Percentiles rank a stretch among this genome's conserved stretches.
Evolutionary conservation across 2,113 vertebrate species (phyloP).

Genomic region (Calyptommatus sinebrachiatus): DNA sequence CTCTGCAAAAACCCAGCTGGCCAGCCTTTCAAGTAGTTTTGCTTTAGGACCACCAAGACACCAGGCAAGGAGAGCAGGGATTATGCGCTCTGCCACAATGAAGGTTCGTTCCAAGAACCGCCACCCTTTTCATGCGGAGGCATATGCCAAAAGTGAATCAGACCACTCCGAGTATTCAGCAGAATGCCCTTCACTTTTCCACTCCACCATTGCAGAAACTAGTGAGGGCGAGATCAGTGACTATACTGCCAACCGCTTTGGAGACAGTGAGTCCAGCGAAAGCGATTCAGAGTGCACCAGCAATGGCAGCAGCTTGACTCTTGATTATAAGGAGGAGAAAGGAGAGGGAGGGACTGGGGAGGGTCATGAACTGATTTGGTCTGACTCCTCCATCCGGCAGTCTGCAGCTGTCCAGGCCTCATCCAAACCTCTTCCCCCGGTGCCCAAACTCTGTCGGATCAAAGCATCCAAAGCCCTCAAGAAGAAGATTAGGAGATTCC

Average conservation of each 20-base stretch:
- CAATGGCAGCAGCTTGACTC: constrained; percentile 69
- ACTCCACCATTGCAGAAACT: constrained; percentile 83
- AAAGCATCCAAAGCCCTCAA: constrained; percentile 93
- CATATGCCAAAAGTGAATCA: constrained; percentile 73
- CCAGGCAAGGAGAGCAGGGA: constrained; percentile 40
- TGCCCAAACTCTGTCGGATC: constrained; percentile 84
- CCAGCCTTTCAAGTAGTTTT: constrained; percentile 45
- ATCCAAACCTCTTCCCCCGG: constrained; percentile 66
- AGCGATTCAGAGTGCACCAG: constrained; percentile 71
- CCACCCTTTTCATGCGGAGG: constrained; percentile 32
- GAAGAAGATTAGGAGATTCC: constrained; percentile 92
- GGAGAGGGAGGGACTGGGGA: constrained; percentile 23
- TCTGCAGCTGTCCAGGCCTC: constrained; percentile 49
- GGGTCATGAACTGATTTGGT: constrained; percentile 75
- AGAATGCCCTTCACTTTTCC: constrained; percentile 79
- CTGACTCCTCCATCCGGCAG: constrained; percentile 46
- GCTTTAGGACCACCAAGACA: constrained; percentile 47
- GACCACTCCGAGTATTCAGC: constrained; percentile 79
- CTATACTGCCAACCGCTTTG: constrained; percentile 84
- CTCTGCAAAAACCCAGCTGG: constrained; percentile 48
- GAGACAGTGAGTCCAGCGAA: constrained; percentile 85
- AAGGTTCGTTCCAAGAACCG: constrained; percentile 63
- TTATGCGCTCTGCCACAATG: constrained; percentile 57
- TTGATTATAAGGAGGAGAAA: constrained; percentile 64
- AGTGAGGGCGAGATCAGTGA: constrained; percentile 86